Evolutionary conservation across 2,888 invertebrate genomes (phyloP).

Genomic region (Pristionchus entomophagus): DNA sequence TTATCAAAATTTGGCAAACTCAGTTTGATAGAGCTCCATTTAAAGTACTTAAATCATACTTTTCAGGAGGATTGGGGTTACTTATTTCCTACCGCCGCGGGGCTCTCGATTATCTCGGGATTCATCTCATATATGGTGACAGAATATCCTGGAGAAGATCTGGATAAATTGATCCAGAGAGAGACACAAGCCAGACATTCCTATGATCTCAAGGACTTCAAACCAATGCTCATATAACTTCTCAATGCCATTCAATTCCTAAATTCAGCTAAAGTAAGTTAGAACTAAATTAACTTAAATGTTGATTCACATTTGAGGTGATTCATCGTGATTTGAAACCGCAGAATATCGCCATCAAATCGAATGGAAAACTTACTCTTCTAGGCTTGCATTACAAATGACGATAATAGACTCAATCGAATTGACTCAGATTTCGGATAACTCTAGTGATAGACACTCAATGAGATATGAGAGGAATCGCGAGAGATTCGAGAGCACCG

Average conservation of each 20-base stretch:
- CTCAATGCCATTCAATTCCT: neutral
- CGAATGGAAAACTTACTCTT: neutral
- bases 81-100: too few species aligned
- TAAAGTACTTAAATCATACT: too few species aligned
- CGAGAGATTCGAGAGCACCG: too few species aligned
- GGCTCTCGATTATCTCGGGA: too few species aligned
- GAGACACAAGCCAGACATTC: neutral
- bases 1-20: too few species aligned
- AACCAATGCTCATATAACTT: neutral
- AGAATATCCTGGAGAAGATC: neutral
- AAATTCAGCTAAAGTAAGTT: neutral
- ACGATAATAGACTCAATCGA: neutral
- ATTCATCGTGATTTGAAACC: conserved; percentile 36
- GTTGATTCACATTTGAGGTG: neutral
- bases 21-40: too few species aligned
- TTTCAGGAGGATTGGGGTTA: too few species aligned
- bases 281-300: neutral
- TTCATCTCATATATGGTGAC: neutral
- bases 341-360: neutral
- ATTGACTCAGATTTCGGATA: neutral
- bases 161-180: neutral
- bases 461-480: neutral
- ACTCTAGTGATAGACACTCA: neutral
- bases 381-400: neutral
- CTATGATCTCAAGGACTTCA: neutral